Percentiles rank a stretch among this genome's conserved stretches.
Conservation (phyloP, 92 coral and sea anemone genomes). For the Paramuricea clavata region DNA sequence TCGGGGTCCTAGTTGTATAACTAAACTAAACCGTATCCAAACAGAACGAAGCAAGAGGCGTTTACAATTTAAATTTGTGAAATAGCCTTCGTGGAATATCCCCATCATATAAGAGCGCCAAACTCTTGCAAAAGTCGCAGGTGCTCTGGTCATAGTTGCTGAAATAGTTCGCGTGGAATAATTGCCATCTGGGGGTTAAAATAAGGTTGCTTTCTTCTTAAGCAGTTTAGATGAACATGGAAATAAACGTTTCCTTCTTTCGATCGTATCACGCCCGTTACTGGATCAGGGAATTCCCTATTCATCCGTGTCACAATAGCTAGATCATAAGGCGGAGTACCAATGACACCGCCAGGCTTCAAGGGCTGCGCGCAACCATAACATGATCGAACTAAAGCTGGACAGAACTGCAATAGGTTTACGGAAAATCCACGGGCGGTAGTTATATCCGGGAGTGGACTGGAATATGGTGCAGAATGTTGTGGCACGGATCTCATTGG, state of each 20-base stretch:
- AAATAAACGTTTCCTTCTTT: neutral
- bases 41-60: too few species aligned
- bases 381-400: neutral
- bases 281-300: neutral
- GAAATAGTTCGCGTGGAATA: neutral
- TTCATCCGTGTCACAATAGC: neutral
- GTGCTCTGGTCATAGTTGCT: neutral
- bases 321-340: neutral
- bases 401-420: neutral
- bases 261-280: neutral
- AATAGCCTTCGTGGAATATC: neutral
- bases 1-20: too few species aligned
- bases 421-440: neutral
- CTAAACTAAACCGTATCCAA: too few species aligned
- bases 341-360: slow-evolving; percentile 4
- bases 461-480: neutral
- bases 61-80: too few species aligned
- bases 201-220: neutral
- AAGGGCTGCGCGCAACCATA: neutral
- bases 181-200: neutral
- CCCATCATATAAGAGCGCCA: neutral
- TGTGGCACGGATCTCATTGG: neutral
- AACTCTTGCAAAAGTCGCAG: neutral
- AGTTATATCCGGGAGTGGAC: neutral
- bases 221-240: neutral